phyloP scores from a whole-genome alignment of 2,797 vertebrate genomes.

The Platalea minor region DNA sequence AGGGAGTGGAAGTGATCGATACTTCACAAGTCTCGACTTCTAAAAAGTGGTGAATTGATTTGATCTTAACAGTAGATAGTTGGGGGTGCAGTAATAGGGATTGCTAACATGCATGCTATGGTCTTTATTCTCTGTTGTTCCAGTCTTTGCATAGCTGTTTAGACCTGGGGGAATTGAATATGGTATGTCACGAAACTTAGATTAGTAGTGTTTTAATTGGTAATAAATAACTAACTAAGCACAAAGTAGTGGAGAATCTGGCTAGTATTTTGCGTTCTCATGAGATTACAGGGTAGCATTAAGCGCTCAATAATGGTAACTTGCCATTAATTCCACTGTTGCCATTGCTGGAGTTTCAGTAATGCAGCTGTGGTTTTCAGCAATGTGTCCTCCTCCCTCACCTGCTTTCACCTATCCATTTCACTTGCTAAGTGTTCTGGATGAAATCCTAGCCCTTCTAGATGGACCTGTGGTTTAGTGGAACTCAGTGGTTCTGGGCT shows the following conservation, averaged over 20 bases:
- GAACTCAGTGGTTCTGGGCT: background rate
- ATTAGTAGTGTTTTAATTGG: background rate
- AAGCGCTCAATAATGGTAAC: background rate
- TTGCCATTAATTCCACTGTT: background rate
- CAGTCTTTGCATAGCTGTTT: background rate
- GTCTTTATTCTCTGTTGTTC: background rate
- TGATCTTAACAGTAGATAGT: background rate
- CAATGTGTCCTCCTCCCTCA: background rate
- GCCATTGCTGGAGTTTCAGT: background rate
- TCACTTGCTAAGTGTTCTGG: background rate
- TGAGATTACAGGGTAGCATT: background rate
- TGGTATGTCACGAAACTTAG: background rate
- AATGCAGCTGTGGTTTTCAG: background rate
- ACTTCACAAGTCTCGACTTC: slow-evolving; percentile 13
- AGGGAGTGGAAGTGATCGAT: slow-evolving; percentile 50
- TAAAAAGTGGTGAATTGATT: background rate
- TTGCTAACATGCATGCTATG: background rate
- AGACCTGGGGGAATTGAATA: background rate
- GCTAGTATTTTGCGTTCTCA: background rate
- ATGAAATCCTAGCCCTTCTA: background rate
- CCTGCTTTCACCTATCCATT: background rate
- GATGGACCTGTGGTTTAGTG: background rate
- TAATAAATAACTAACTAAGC: background rate
- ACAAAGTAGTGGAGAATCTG: background rate
- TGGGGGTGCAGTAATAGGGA: background rate